Base-by-base conservation (phyloP, 2,113 vertebrate species). In the Tenebrosternarchus preto region DNA sequence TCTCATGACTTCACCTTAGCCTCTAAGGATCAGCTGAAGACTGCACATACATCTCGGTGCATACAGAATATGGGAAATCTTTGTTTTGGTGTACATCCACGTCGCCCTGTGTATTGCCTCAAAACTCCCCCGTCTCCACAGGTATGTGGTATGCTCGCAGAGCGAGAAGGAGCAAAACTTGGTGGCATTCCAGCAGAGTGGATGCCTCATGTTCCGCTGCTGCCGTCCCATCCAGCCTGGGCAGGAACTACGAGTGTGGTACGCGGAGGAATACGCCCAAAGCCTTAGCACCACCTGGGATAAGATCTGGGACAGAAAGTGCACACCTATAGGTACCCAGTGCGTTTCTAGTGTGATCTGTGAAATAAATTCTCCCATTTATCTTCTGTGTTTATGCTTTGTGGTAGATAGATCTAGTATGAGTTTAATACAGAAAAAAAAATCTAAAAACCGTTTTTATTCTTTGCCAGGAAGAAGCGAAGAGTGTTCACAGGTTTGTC, bases 201-300 rank as follows among this genome's bases (percentile, higher is more conserved):
- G 86, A 12, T 92, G 86, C 66, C 86, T 94, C 78, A 86, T 93
- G 3, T 94, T 88, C 68, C 92, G 93, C 64, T 93, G 91, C 72
- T 91, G 92, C 24, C 88, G 90, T 29, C 55, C 85, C 59, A 86
- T 94, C 22, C 59, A 76, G 3, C 85, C 86, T 0, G 93, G 92
- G 19, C 90, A 93, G 22, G 93, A 94, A 85, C 90, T 94, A 57
- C 63, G 89, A 79, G 87, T 93, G 59, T 93, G 92, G 92, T 91
- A 92, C 63, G 86, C 90, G 73, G 86, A 81, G n/a, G 88, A 89
- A n/a, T 85, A 92, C 3, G 86, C 88, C 15, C 5, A 53, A 29
- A 76, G 73, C 2, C 88, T 92, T 7, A 91, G 91, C 57, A 79
- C 86, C 50, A 83, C 79, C 22, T 93, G 92, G 92, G 83, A 77